Conservation (phyloP, 1,140 invertebrate genomes). For the Drosophila navojoa region DNA sequence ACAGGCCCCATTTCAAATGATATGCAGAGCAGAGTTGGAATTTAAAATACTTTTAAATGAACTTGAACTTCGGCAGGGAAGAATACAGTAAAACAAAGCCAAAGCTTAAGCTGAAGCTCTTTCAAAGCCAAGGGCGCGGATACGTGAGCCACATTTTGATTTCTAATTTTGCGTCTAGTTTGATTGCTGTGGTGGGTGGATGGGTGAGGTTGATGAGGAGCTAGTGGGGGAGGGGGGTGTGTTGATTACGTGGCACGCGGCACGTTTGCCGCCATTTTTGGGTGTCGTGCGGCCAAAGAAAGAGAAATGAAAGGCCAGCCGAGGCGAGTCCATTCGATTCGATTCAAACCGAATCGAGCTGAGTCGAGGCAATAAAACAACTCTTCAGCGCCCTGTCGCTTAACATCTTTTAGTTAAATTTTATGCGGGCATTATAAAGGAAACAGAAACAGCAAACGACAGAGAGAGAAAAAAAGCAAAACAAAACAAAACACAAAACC, state of each 20-base stretch:
- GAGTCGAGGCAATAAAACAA: constrained; percentile 40
- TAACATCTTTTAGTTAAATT: constrained; percentile 59
- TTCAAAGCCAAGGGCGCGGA: constrained; percentile 68
- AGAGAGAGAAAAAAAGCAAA: constrained; percentile 10
- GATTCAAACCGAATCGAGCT: background rate
- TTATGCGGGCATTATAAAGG: constrained; percentile 76
- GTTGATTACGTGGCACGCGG: constrained; percentile 66
- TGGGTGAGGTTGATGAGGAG: background rate
- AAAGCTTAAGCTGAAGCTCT: background rate
- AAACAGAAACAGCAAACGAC: constrained; percentile 36
- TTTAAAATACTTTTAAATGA: constrained; percentile 73
- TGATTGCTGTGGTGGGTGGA: background rate
- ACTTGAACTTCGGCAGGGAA: constrained; percentile 72
- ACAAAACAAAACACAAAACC: constrained; percentile 39
- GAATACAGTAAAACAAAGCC: constrained; percentile 35
- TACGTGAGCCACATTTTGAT: constrained; percentile 57
- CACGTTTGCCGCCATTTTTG: constrained; percentile 65
- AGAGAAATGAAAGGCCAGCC: constrained; percentile 61
- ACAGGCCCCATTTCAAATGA: constrained; percentile 48
- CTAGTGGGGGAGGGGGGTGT: constrained; percentile 5
- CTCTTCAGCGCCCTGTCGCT: constrained; percentile 54
- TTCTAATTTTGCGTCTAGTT: constrained; percentile 21
- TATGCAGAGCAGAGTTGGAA: constrained; percentile 56
- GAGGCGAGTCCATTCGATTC: background rate
- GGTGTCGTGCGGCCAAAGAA: constrained; percentile 33